These are phyloP conservation scores for Epiperipatus broadwayi DNA, from an alignment of 2,888 invertebrate species.

Conservation along the genomic window DNA sequence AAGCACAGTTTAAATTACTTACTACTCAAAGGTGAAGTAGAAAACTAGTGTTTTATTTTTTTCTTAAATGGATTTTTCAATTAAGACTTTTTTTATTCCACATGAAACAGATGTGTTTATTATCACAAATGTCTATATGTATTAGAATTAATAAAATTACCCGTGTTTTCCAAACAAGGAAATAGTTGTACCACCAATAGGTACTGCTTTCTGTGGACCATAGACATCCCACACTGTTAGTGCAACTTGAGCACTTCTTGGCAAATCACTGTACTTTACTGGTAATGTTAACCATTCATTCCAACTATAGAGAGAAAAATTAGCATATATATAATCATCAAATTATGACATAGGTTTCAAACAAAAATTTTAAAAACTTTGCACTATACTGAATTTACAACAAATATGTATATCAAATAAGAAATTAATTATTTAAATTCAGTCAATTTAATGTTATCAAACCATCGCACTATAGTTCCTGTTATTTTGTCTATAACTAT, in stretches of 20 bases:
- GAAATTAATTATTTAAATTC: conserved; percentile 10
- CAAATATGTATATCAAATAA: conserved; percentile 1
- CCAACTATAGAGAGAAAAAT: conserved; percentile 46
- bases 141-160: conserved; percentile 19
- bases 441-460: conserved; percentile 7
- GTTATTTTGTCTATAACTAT: too few relatives aligned
- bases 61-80: conserved; percentile 8
- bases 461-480: too few relatives aligned
- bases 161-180: conserved; percentile 87
- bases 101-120: too few relatives aligned
- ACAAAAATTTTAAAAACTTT: conserved; percentile 10
- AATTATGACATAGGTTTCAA: not conserved
- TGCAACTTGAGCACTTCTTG: conserved; percentile 61
- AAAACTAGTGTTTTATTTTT: too few relatives aligned
- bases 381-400: not conserved
- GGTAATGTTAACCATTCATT: conserved; percentile 90
- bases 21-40: too few relatives aligned
- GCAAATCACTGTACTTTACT: conserved; percentile 71
- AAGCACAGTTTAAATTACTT: too few relatives aligned
- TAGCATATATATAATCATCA: not conserved
- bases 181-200: conserved; percentile 81
- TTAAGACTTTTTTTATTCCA: too few relatives aligned
- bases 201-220: conserved; percentile 57
- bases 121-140: too few relatives aligned
- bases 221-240: conserved; percentile 80